Evolutionary conservation across 2,113 vertebrate species (phyloP).

Genomic region (Platysternon megacephalum): DNA sequence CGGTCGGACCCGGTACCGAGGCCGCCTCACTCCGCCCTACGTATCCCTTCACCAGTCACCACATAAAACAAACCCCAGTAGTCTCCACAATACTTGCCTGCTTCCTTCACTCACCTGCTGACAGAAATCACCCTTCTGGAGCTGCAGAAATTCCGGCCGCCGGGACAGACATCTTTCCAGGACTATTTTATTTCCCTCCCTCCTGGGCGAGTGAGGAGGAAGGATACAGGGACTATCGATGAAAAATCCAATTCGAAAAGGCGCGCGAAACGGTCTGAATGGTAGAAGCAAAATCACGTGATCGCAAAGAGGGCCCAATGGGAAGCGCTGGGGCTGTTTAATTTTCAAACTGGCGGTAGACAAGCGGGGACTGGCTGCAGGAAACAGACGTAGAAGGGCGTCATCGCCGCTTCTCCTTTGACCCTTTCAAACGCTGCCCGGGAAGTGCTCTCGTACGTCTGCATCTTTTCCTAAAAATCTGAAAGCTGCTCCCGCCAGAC

Average conservation of each 20-base stretch:
- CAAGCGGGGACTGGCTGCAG: neutral
- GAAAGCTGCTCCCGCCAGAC: too few species aligned
- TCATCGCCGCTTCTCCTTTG: neutral
- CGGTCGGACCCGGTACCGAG: fast-evolving
- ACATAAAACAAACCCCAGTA: fast-evolving
- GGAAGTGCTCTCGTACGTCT: too few species aligned
- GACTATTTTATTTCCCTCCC: neutral
- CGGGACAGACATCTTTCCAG: fast-evolving
- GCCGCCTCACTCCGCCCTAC: fast-evolving
- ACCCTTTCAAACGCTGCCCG: too few species aligned
- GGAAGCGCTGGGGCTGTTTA: neutral
- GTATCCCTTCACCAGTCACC: neutral
- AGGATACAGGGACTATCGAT: fast-evolving
- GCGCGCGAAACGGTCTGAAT: constrained; percentile 80
- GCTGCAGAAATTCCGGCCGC: fast-evolving
- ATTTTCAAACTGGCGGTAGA: neutral
- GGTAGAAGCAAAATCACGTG: constrained; percentile 15
- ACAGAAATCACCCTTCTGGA: fast-evolving
- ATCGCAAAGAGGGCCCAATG: fast-evolving
- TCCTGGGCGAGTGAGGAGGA: neutral
- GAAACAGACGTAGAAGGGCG: neutral
- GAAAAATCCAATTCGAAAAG: constrained; percentile 80
- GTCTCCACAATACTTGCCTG: too few species aligned
- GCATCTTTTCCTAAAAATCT: too few species aligned
- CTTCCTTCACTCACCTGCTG: too few species aligned